These are phyloP conservation scores for Metopolophium dirhodum DNA, from an alignment of 1,140 invertebrate species.

Conservation along the genomic window DNA sequence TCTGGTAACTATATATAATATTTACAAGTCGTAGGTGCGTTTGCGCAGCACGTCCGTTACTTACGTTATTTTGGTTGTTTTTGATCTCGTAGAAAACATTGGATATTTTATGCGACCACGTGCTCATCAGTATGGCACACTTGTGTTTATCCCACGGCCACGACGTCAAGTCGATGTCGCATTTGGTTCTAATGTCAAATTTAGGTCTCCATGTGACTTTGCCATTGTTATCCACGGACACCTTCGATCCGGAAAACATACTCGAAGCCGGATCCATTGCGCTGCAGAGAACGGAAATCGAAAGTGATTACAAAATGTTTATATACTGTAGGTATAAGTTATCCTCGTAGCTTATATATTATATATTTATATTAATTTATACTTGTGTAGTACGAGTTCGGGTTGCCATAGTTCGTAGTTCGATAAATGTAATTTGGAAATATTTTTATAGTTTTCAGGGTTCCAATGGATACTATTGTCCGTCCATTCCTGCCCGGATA, in stretches of 20 bases:
- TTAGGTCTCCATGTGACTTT: constrained; percentile 21
- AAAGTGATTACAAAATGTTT: not conserved
- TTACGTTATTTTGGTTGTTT: not conserved
- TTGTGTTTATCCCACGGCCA: constrained; percentile 40
- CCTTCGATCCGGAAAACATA: constrained; percentile 38
- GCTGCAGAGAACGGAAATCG: not conserved
- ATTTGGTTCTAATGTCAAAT: constrained; percentile 18
- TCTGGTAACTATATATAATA: not conserved
- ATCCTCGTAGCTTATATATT: not conserved
- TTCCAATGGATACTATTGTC: constrained; percentile 64
- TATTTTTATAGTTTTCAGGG: constrained; percentile 61
- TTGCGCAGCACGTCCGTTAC: not conserved
- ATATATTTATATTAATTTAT: constrained; percentile 17
- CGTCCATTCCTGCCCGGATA: constrained; percentile 62
- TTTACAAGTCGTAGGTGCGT: not conserved
- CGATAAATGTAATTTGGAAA: constrained; percentile 61
- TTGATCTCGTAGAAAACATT: constrained; percentile 15
- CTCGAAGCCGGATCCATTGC: not conserved
- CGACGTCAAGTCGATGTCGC: constrained; percentile 1
- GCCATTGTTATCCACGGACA: constrained; percentile 14
- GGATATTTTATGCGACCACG: constrained; percentile 36
- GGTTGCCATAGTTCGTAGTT: constrained; percentile 64
- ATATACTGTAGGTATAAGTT: not conserved
- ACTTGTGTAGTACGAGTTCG: constrained; percentile 64
- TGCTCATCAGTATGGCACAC: constrained; percentile 2